A percentile compares a stretch with the other conserved stretches of the same genome.
Conservation (phyloP, 2,888 invertebrate genomes). For the Ornithoptera priamus region DNA sequence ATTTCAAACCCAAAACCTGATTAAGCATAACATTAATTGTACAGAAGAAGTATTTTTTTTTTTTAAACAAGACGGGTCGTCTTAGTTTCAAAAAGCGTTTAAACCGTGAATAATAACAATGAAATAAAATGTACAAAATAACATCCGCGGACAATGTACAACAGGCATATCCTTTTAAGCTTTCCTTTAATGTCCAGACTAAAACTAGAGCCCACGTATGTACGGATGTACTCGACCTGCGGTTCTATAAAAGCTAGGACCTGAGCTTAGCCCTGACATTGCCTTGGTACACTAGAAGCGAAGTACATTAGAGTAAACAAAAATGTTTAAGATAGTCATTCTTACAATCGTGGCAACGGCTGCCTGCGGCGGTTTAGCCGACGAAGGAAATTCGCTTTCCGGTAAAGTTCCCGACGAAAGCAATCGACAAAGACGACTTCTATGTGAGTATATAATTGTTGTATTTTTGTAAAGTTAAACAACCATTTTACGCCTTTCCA, state of each 20-base stretch:
- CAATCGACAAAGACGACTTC: slow-evolving; percentile 53
- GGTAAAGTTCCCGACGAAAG: slow-evolving; percentile 34
- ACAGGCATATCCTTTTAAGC: slow-evolving; percentile 68
- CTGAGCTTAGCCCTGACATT: slow-evolving; percentile 73
- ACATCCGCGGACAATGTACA: slow-evolving; percentile 40
- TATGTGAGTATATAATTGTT: slow-evolving; percentile 53
- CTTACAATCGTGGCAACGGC: slow-evolving; percentile 43
- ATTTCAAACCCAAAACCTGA: not conserved
- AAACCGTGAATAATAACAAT: slow-evolving; percentile 13
- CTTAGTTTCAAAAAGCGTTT: not conserved
- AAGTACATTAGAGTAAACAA: slow-evolving; percentile 38
- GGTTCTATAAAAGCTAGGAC: slow-evolving; percentile 73
- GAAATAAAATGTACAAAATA: slow-evolving; percentile 26
- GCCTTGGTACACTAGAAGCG: slow-evolving; percentile 51
- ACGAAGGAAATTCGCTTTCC: slow-evolving; percentile 31
- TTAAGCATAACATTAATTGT: not conserved
- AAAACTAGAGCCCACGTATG: slow-evolving; percentile 71
- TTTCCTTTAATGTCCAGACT: slow-evolving; percentile 62
- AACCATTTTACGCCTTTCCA: not conserved
- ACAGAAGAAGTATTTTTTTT: too few relatives aligned
- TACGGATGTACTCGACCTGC: slow-evolving; percentile 55
- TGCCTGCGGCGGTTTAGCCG: slow-evolving; percentile 34
- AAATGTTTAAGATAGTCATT: slow-evolving; percentile 51
- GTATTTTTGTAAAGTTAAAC: not conserved
- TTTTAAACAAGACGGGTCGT: too few relatives aligned